A percentile compares a stretch with the other conserved stretches of the same genome.
These are phyloP conservation scores for Neopelma chrysocephalum DNA, from an alignment of 2,797 vertebrate genomes.

Conservation along the genomic window DNA sequence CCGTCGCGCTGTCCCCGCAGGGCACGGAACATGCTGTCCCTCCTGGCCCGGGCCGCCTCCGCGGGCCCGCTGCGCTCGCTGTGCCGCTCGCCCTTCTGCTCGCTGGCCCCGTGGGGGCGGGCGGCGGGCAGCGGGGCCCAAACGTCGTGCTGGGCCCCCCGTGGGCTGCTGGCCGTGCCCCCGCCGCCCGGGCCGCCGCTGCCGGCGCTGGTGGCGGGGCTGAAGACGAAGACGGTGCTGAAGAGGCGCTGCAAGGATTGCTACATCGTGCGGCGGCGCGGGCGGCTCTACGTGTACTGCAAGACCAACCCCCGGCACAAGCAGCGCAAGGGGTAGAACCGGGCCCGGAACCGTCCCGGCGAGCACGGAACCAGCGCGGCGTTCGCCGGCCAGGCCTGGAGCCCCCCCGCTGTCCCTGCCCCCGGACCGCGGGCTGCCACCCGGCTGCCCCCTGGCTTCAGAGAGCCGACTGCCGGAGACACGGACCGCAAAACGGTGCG, in stretches of 20 bases:
- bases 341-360: no score
- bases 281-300: conserved; percentile 86
- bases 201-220: conserved; percentile 63
- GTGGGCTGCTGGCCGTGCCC: background rate
- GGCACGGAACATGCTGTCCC: background rate
- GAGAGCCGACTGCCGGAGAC: background rate
- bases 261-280: conserved; percentile 85
- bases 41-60: background rate
- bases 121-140: no score
- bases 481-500: fast-evolving
- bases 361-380: fast-evolving
- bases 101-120: conserved; percentile 13
- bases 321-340: conserved; percentile 83
- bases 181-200: conserved; percentile 42
- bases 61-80: background rate
- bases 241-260: conserved; percentile 90
- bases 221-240: conserved; percentile 86
- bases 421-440: no score
- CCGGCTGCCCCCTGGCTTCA: fast-evolving
- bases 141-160: background rate
- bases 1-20: background rate
- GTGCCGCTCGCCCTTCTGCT: background rate
- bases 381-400: background rate
- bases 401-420: background rate
- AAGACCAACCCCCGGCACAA: conserved; percentile 89